phyloP scores from a whole-genome alignment of 2,888 invertebrate species.

The Trissolcus brochymenae region DNA sequence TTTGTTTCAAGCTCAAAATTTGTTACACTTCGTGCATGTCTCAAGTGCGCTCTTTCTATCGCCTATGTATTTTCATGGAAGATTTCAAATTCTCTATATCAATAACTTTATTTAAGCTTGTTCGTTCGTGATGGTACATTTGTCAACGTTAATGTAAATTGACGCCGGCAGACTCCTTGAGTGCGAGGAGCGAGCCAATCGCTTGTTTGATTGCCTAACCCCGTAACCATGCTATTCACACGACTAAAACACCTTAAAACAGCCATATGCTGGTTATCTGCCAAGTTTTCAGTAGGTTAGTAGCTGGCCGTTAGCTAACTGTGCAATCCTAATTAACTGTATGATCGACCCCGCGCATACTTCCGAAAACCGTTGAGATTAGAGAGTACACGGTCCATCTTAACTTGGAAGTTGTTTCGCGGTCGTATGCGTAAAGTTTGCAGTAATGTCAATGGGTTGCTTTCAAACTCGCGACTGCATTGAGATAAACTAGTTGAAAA shows the following conservation, averaged over 20 bases:
- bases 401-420: slow-evolving; percentile 55
- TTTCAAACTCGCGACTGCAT: slow-evolving; percentile 43
- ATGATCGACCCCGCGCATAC: slow-evolving; percentile 60
- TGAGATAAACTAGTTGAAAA: slow-evolving; percentile 52
- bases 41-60: slow-evolving; percentile 57
- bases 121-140: slow-evolving; percentile 60
- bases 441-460: slow-evolving; percentile 53
- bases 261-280: slow-evolving; percentile 61
- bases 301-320: slow-evolving; percentile 63
- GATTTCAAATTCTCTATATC: slow-evolving; percentile 61
- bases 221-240: slow-evolving; percentile 67
- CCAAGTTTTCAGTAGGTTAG: slow-evolving; percentile 62
- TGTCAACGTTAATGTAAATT: slow-evolving; percentile 58
- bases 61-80: slow-evolving; percentile 64
- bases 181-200: slow-evolving; percentile 49
- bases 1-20: slow-evolving; percentile 3
- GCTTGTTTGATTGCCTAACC: slow-evolving; percentile 64
- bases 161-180: slow-evolving; percentile 44
- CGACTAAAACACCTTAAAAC: slow-evolving; percentile 64
- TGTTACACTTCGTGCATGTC: slow-evolving; percentile 35
- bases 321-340: slow-evolving; percentile 63
- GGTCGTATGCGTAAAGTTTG: slow-evolving; percentile 50
- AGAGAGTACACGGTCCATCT: slow-evolving; percentile 51
- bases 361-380: slow-evolving; percentile 59
- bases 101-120: slow-evolving; percentile 62